Conservation (phyloP, 2,888 invertebrate genomes). For the Incurvaria masculella region DNA sequence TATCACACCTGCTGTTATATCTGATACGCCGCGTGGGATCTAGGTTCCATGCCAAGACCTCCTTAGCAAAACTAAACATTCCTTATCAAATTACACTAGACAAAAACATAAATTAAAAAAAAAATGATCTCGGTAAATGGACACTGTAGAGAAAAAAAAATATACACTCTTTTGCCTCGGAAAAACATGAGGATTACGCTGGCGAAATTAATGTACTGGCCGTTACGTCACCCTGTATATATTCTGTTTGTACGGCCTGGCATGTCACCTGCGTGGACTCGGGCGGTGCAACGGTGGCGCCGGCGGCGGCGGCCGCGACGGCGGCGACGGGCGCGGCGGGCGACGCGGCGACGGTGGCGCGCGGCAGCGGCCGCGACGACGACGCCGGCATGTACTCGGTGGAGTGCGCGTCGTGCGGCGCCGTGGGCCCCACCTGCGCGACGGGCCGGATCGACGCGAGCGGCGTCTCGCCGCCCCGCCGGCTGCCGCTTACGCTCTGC, state of each 20-base stretch:
- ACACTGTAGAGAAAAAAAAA: too few relatives aligned
- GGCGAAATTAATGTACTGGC: too few relatives aligned
- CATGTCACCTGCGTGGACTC: slow-evolving; percentile 38
- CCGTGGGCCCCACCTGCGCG: slow-evolving; percentile 77
- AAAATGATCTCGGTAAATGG: too few relatives aligned
- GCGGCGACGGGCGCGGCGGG: slow-evolving; percentile 49
- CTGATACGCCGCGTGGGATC: too few relatives aligned
- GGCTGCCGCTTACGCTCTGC: slow-evolving; percentile 52
- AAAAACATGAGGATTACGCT: too few relatives aligned
- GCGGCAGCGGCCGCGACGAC: slow-evolving; percentile 61
- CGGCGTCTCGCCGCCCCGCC: slow-evolving; percentile 76
- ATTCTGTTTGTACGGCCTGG: background rate
- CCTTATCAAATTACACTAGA: too few relatives aligned
- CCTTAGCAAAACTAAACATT: too few relatives aligned
- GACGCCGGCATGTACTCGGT: slow-evolving; percentile 87
- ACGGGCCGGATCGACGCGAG: slow-evolving; percentile 92
- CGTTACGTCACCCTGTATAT: too few relatives aligned
- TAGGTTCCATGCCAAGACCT: too few relatives aligned
- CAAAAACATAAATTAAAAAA: too few relatives aligned
- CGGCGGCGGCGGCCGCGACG: slow-evolving; percentile 1
- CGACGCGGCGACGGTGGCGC: slow-evolving; percentile 65
- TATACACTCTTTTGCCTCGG: background rate
- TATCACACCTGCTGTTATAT: too few relatives aligned
- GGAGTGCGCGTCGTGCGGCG: slow-evolving; percentile 55
- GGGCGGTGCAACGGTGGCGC: slow-evolving; percentile 7